Evolutionary conservation across 1,140 invertebrate genomes (phyloP).

Genomic region (Orchestia grillus): DNA sequence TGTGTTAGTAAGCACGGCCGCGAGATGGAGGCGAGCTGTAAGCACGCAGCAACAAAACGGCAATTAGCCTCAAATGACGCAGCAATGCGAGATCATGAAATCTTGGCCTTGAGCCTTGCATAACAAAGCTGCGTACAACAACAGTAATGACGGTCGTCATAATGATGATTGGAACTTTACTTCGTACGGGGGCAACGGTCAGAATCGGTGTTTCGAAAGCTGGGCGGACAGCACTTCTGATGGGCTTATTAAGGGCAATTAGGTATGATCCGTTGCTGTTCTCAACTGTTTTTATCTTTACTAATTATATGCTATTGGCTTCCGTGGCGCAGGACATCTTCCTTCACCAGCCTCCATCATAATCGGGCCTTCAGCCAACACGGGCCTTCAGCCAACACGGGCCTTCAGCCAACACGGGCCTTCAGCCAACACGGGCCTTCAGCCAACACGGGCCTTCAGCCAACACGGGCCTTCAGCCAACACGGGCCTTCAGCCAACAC

Average conservation of each 20-base stretch:
- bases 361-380: background rate
- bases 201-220: background rate
- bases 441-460: too few relatives aligned
- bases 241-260: background rate
- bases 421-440: too few relatives aligned
- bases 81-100: background rate
- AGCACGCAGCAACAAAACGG: slow-evolving; percentile 12
- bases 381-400: background rate
- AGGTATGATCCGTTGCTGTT: background rate
- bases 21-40: background rate
- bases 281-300: background rate
- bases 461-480: too few relatives aligned
- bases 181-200: background rate
- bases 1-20: background rate
- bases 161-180: too few relatives aligned
- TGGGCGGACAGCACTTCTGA: background rate
- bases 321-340: too few relatives aligned
- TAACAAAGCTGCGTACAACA: too few relatives aligned
- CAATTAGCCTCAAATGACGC: slow-evolving; percentile 20
- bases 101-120: background rate
- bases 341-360: background rate
- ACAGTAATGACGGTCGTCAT: too few relatives aligned
- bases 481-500: background rate
- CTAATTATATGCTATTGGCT: background rate
- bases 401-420: too few relatives aligned